Evolutionary conservation across 2,113 vertebrate genomes (phyloP).

Genomic region (Peromyscus polionotus): DNA sequence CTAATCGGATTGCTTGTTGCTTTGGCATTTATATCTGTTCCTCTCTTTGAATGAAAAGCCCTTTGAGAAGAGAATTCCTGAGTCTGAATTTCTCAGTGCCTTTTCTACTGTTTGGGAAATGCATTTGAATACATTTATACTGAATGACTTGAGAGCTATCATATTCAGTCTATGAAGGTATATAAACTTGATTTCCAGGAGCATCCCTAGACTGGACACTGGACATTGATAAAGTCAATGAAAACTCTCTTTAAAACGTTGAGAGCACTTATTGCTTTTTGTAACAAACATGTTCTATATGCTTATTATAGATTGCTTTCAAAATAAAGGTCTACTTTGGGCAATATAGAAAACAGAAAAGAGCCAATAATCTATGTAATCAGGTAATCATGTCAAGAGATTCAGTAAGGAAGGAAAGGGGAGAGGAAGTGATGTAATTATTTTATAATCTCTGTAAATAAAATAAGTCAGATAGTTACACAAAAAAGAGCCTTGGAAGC

Average conservation of each 20-base stretch:
- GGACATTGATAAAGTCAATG: not conserved
- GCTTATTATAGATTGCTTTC: not conserved
- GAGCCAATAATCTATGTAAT: not conserved
- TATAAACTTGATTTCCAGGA: not conserved
- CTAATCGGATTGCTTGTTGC: not conserved
- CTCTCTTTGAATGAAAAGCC: not conserved
- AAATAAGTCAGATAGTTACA: not conserved
- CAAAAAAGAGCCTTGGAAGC: not conserved
- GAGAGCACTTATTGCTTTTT: not conserved
- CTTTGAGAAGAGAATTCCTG: not conserved
- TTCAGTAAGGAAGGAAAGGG: not conserved
- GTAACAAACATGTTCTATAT: not conserved
- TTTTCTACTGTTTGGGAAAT: constrained; percentile 11
- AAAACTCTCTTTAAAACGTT: not conserved
- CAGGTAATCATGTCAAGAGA: not conserved
- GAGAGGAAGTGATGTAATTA: not conserved
- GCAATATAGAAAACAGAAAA: constrained; percentile 25
- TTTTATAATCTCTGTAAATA: not conserved
- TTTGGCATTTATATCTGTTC: not conserved
- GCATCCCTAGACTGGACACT: not conserved
- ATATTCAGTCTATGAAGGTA: not conserved
- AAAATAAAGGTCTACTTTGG: not conserved
- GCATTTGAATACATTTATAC: not conserved
- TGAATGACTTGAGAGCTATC: not conserved
- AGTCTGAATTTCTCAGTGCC: not conserved